Base-by-base conservation (phyloP, 1,140 invertebrate species). In the Pseudachorutes palmiensis region DNA sequence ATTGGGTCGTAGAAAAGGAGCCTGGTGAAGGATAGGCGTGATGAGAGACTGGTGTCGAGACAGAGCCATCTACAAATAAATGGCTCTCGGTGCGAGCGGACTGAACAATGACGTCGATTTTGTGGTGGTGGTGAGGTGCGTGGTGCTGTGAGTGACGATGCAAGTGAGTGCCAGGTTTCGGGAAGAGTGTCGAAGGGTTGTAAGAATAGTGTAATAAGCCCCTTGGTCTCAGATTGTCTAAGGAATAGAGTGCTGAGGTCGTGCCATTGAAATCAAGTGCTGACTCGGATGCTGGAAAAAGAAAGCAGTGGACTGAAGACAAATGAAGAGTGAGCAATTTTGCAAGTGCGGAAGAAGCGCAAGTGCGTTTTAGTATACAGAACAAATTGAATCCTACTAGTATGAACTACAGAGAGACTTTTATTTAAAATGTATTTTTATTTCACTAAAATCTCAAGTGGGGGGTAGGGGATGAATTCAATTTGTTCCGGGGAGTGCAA, bases 201-300 rank as follows among this genome's bases (percentile, higher is more conserved):
- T 81, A 81, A 66, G 83, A 77, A 79, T 82, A 82, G 78, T 81
- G 81, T 70, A 83, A 82, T 75, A 80, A 79, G 78, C 80, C 82
- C 75, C 80, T 80, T 26, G 66, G 32, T 69, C 80, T 78, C 71
- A 80, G 79, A 77, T 78, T 72, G 28, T 73, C 70, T 66, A 73
- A 66, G 64, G 80, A 78, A 78, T 81, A 80, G 71, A 82, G 79
- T 79, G 81, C 81, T 73, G 81, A 81, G 71, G 82, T 80, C 75
- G 81, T 81, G 76, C 80, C 81, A 74, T 81, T 80, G 75, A 80
- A 78, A 75, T 83, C 81, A 77, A 81, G 74, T 75, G 78, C 77
- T 60, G 64, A 62, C 33, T 64, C 71, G 36, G 65, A 64, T 77
- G 77, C 78, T 76, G 81, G 12, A 19, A 55, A 55, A 14, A 64